Base-by-base conservation (phyloP, 2,113 vertebrate species). In the Xiphophorus couchianus region DNA sequence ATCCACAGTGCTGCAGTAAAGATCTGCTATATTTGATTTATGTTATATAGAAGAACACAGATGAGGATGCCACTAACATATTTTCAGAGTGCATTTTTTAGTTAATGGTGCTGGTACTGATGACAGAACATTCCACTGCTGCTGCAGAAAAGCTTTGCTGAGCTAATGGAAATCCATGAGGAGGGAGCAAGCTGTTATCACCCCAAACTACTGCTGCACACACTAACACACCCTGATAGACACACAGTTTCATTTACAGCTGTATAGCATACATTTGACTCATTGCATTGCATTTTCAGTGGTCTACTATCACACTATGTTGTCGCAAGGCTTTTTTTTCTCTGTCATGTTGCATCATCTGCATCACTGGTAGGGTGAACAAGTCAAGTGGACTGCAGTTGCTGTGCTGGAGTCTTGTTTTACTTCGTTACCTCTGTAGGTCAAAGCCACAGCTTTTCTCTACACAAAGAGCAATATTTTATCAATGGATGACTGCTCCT, bases 91-190 rank as follows among this genome's bases (percentile, higher is more conserved):
- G 58, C 30, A 73, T 78, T 70, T 72, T 78, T 73, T 25, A 6
- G 14, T 74, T 82, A 79, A 76, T 82, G 79, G 51, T 31, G 66
- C 42, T 64, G 62, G 51, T 67, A 73, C 74, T 67, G 61, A 81
- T 63, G 75, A 63, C 60, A 68, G 5, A 65, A 62, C 51, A 73
- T 83, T 33, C 71, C 48, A 25, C 31, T 15, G 27, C 71, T 67
- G n/a, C 70, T 67, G 42, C 12, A 62, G 29, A 25, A 66, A 73
- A 72, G 35, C 10, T 66, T 4, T 62, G 71, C 66, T 54, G 30
- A 73, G 75, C 29, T 71, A 76, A 87, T 19, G 44, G 29, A 44
- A 77, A 74, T 74, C 70, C 15, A 33, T 30, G 62, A 67, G 37
- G 35, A 29, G 63, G 39, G 48, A 61, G 69, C 9, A 19, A 19